Evolutionary conservation across 2,113 vertebrate genomes (phyloP), one percentile per base, ranked within the genome.

Genomic region (Larimichthys polyactis): DNA sequence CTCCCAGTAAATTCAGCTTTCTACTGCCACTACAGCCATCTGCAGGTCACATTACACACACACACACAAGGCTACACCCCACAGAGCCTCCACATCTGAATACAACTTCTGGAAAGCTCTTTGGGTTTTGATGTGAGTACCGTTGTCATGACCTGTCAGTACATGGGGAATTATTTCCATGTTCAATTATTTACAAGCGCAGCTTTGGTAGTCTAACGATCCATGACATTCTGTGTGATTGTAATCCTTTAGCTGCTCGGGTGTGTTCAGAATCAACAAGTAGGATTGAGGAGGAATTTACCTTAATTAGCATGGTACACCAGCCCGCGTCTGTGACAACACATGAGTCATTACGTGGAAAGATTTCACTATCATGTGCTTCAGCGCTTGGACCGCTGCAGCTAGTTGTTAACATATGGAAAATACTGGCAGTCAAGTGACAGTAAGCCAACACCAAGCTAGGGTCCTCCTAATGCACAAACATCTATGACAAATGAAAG

Each of bases 1-100:
- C 82, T 81, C 75, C 82, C 64, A 40, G 71, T 86, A 88, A 90
- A 90, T 90, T 90, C 88, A 89, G 82, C 79, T 77, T 83, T 85
- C 70, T 48, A 57, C 83, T 76, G 66, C 59, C 74, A 68, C 79
- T 49, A 49, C 32, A 84, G 48, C 72, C 68, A 75, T 57, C 71
- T 75, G 57, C 77, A 82, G 80, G 63, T 71, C 75, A 70, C 54
- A 27, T 59, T 16, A 51, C 52, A 65, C 59, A 49, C 72, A 62
- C 58, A 69, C 44, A 76, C 58, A 72, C 29, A 69, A 9, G 69
- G 3, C 19, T 29, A 59, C 51, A 65, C 20, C 24, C 36, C 4
- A 40, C 44, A 22, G 78, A 14, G 57, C 57, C 24, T 43, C 27
- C 20, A 54, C 66, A 54, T 74, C 19, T 4, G n/a, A 70, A 70